Conservation (phyloP, 2,797 vertebrate genomes). For the Myripristis jacobus region DNA sequence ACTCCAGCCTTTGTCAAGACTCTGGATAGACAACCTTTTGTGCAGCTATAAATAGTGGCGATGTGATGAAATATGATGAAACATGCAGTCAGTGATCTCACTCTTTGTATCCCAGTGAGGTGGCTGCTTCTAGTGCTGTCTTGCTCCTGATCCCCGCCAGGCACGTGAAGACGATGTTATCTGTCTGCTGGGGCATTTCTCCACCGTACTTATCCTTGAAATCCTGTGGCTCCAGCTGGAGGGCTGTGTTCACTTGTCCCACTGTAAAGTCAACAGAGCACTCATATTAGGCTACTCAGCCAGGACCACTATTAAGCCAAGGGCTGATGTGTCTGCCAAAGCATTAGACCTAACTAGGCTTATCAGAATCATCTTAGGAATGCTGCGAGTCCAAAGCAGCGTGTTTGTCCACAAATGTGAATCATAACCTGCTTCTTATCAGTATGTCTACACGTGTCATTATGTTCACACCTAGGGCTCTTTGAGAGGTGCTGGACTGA, state of each 20-base stretch:
- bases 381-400: neutral
- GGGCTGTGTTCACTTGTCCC: conserved; percentile 86
- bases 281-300: conserved; percentile 1
- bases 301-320: too few species aligned
- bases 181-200: conserved; percentile 86
- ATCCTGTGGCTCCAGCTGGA: conserved; percentile 86
- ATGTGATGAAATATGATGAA: neutral
- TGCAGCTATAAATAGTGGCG: neutral
- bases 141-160: conserved; percentile 90
- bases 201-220: conserved; percentile 89
- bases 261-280: conserved; percentile 78
- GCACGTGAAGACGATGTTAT: conserved; percentile 91
- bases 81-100: conserved; percentile 64
- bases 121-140: conserved; percentile 83
- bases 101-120: conserved; percentile 90
- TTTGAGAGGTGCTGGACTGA: too few species aligned
- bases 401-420: neutral
- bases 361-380: neutral
- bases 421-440: neutral
- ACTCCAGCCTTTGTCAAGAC: neutral
- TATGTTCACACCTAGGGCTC: too few species aligned
- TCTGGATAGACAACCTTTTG: neutral
- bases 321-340: too few species aligned
- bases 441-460: neutral
- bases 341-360: neutral